Base-by-base conservation (phyloP, 2,113 vertebrate species). In the Psilopogon haemacephalus region DNA sequence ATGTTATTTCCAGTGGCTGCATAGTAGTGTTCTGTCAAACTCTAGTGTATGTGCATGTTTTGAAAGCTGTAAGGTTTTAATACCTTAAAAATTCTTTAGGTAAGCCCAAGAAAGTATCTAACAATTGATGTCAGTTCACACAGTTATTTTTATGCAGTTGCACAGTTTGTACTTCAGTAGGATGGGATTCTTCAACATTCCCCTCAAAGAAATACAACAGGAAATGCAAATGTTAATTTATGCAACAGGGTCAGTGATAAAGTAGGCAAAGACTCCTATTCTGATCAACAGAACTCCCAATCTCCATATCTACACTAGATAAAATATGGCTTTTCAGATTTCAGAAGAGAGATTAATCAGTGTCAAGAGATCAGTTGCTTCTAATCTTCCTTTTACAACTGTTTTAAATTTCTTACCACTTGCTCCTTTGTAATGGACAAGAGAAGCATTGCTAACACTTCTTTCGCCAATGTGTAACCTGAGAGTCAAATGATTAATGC, bases 1-100 rank as follows among this genome's bases (percentile, higher is more conserved):
- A 92, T 59, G 33, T 86, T 94, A 89, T 91, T 93, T 93, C 70
- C 86, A 94, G 84, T 68, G 85, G 14, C 64, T 91, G 78, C 81
- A 42, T 80, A 85, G 33, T 33, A 91, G 60, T 73, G 74, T 80
- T 91, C 27, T 63, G 50, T 76, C 42, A 65, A 88, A 84, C 18
- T 89, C 55, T 62, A 55, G 68, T n/a, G 68, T 90, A 93, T 50
- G 56, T 86, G 35, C 59, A 58, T 68, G 46, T 80, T 58, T 94
- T 78, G 77, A 93, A 89, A 90, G 26, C 3, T 46, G 24, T 67
- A 67, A 70, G 50, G 55, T 84, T 90, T 89, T 91, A 84, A 82
- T 83, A 78, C 50, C 54, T 65, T 93, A 62, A 76, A 76, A 75
- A 89, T 78, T 78, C 42, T 91, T 74, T 58, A 91, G 69, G 58